Evolutionary conservation across 2,113 vertebrate species (phyloP).

Genomic region (Myrmophylax atrothorax): DNA sequence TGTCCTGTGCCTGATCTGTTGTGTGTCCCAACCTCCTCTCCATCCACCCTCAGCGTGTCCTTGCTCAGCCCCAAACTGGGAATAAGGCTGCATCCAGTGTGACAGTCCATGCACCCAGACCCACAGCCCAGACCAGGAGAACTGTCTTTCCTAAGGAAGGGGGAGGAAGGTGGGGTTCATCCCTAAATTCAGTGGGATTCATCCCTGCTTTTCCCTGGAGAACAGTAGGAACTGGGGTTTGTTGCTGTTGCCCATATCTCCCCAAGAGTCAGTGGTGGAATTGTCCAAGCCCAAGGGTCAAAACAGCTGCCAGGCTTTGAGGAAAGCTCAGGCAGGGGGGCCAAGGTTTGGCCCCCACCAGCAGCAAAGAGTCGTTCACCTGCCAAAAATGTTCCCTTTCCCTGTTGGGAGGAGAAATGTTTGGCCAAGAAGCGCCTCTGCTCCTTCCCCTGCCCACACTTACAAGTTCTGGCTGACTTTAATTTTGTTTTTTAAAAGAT

Average conservation of each 20-base stretch:
- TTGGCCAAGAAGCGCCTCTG: background rate
- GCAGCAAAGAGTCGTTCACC: background rate
- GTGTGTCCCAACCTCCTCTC: background rate
- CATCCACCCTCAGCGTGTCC: background rate
- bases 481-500: slow-evolving; percentile 27
- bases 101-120: background rate
- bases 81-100: background rate
- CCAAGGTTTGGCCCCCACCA: background rate
- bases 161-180: background rate
- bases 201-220: background rate
- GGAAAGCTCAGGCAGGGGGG: background rate
- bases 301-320: background rate
- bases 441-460: slow-evolving; percentile 48
- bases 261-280: rapidly evolving
- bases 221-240: background rate
- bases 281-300: background rate
- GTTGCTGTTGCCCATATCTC: background rate
- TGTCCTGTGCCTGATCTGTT: background rate
- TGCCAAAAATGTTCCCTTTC: slow-evolving; percentile 22
- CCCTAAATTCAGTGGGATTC: background rate
- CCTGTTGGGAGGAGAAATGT: background rate
- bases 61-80: background rate
- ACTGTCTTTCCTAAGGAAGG: background rate
- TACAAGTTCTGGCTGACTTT: slow-evolving; percentile 57
- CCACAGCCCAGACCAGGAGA: background rate